A percentile compares a stretch with the other conserved stretches of the same genome.
phyloP scores from a whole-genome alignment of 2,797 vertebrate genomes.

The Salmo trutta region DNA sequence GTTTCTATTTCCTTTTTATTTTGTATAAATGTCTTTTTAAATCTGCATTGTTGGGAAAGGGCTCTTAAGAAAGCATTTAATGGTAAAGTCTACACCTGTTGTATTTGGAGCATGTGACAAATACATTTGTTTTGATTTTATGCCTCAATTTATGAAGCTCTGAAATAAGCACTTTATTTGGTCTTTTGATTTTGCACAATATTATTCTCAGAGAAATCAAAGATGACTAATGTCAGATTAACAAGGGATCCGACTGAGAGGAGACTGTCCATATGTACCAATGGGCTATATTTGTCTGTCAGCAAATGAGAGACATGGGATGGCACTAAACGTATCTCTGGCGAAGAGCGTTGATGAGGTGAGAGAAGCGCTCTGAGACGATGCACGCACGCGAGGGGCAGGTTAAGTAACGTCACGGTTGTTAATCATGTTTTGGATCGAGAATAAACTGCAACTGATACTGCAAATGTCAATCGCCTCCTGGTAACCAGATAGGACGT shows the following conservation, averaged over 20 bases:
- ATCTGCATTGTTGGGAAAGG: too few relatives aligned
- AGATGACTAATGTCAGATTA: background rate
- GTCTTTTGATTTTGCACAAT: background rate
- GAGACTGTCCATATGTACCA: background rate
- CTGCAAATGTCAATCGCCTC: conserved; percentile 33
- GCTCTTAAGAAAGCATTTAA: too few relatives aligned
- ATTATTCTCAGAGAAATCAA: background rate
- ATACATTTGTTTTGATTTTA: background rate
- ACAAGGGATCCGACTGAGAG: background rate
- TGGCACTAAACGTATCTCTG: background rate
- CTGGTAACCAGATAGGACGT: conserved; percentile 20
- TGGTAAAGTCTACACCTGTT: too few relatives aligned
- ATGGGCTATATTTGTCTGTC: background rate
- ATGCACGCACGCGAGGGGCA: conserved; percentile 48
- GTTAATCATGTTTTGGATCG: conserved; percentile 47
- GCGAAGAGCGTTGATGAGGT: conserved; percentile 27
- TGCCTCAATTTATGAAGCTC: background rate
- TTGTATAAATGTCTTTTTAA: too few relatives aligned
- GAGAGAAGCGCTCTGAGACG: conserved; percentile 43
- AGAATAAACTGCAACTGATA: conserved; percentile 40
- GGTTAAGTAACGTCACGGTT: conserved; percentile 64
- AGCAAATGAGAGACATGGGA: conserved; percentile 6
- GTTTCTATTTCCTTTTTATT: too few relatives aligned
- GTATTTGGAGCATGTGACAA: too few relatives aligned
- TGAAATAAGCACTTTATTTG: background rate